A percentile compares a stretch with the other conserved stretches of the same genome.
These are phyloP conservation scores for Smutsia gigantea DNA, from an alignment of 2,797 vertebrate genomes.

Conservation along the genomic window DNA sequence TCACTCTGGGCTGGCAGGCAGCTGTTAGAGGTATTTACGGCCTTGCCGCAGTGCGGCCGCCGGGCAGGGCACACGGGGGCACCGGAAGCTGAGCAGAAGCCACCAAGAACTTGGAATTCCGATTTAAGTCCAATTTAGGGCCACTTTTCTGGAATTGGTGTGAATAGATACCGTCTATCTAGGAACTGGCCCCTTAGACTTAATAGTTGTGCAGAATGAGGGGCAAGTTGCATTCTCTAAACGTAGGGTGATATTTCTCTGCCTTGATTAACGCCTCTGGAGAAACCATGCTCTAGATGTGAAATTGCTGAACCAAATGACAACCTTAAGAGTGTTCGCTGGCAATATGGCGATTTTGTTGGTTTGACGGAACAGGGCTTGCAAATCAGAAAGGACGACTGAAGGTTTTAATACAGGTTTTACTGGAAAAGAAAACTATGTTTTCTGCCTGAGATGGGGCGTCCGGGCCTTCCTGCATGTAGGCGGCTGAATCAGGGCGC, in stretches of 20 bases:
- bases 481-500: not conserved
- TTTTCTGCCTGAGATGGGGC: not conserved
- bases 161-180: constrained; percentile 44
- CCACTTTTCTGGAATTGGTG: constrained; percentile 47
- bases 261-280: not conserved
- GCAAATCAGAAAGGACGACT: not conserved
- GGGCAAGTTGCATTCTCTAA: not conserved
- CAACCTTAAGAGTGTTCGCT: not conserved
- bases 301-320: constrained; percentile 11
- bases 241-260: not conserved
- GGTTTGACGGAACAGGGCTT: not conserved
- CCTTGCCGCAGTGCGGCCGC: constrained; percentile 97
- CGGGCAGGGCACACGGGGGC: constrained; percentile 83
- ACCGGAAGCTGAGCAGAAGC: constrained; percentile 77
- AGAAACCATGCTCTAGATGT: not conserved
- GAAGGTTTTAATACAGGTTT: constrained; percentile 36
- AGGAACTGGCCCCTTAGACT: constrained; percentile 34
- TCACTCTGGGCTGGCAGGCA: constrained; percentile 97
- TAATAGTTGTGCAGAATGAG: not conserved
- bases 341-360: constrained; percentile 45
- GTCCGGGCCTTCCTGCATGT: not conserved
- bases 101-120: constrained; percentile 82
- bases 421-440: not conserved
- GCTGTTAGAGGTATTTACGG: constrained; percentile 99
- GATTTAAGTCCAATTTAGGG: constrained; percentile 59